These are phyloP conservation scores for Drosophila navojoa DNA, from an alignment of 1,140 invertebrate genomes.

Conservation along the genomic window DNA sequence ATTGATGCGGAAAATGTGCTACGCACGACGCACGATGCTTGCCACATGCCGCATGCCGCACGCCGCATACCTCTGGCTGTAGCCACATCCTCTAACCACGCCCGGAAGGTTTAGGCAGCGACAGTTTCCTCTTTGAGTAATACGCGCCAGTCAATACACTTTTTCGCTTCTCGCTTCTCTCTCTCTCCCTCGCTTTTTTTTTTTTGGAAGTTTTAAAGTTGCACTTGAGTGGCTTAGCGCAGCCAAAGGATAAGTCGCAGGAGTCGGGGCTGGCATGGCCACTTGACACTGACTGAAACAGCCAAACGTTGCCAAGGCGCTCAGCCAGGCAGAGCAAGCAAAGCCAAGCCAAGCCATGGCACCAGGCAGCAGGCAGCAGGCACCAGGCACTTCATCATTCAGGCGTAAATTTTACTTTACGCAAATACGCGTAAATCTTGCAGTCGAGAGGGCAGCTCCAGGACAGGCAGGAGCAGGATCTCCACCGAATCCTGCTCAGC, in stretches of 20 bases:
- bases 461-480: background rate
- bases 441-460: conserved; percentile 15
- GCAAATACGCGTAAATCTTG: conserved; percentile 81
- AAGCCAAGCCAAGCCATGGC: conserved; percentile 5
- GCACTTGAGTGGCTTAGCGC: conserved; percentile 76
- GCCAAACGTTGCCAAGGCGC: conserved; percentile 40
- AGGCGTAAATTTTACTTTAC: conserved; percentile 73
- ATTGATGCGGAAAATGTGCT: conserved; percentile 81
- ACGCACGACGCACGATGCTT: conserved; percentile 68
- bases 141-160: conserved; percentile 44
- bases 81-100: conserved; percentile 25
- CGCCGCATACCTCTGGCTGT: conserved; percentile 1
- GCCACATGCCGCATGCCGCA: conserved; percentile 12
- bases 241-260: conserved; percentile 39
- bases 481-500: background rate
- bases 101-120: conserved; percentile 55
- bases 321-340: background rate
- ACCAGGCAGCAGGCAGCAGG: background rate
- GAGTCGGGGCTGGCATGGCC: background rate
- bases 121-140: conserved; percentile 66
- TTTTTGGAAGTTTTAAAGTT: conserved; percentile 77
- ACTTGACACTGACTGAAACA: conserved; percentile 34
- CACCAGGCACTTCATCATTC: conserved; percentile 69
- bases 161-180: too few species aligned
- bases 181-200: background rate